Percentiles rank a stretch among this genome's conserved stretches.
phyloP scores from a whole-genome alignment of 1,140 invertebrate genomes.

The Amyelois transitella region DNA sequence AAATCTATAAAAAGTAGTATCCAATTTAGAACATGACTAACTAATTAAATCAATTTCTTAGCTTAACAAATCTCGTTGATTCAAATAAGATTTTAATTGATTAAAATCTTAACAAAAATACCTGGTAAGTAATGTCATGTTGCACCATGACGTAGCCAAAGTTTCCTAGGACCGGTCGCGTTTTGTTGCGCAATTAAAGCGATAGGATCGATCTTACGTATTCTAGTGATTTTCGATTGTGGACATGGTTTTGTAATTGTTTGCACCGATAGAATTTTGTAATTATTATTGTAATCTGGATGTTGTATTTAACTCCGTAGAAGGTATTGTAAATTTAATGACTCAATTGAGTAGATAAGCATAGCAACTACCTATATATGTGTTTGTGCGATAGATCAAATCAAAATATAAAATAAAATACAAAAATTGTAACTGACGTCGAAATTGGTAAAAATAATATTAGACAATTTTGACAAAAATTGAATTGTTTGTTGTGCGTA shows the following conservation, averaged over 20 bases:
- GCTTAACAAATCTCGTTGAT: not conserved
- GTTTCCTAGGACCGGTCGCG: constrained; percentile 57
- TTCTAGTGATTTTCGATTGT: constrained; percentile 49
- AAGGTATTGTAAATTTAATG: constrained; percentile 60
- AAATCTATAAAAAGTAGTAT: no score
- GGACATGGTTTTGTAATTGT: constrained; percentile 61
- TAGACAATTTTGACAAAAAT: constrained; percentile 44
- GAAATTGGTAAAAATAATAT: constrained; percentile 24
- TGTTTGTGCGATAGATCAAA: constrained; percentile 67
- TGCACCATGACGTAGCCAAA: constrained; percentile 11
- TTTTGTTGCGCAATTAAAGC: constrained; percentile 63
- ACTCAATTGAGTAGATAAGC: constrained; percentile 57
- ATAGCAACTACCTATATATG: constrained; percentile 54
- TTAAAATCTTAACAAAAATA: not conserved
- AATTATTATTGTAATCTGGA: constrained; percentile 69
- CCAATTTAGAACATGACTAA: no score
- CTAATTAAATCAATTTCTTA: no score
- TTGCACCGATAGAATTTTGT: constrained; percentile 68
- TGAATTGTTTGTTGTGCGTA: constrained; percentile 45
- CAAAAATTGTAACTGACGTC: constrained; percentile 32
- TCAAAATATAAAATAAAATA: constrained; percentile 28
- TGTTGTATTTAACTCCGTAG: constrained; percentile 68
- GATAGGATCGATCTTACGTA: constrained; percentile 56
- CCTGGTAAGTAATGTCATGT: not conserved
- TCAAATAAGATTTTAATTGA: not conserved